Conservation (phyloP, 2,888 invertebrate species). For the Sycophila texana region DNA sequence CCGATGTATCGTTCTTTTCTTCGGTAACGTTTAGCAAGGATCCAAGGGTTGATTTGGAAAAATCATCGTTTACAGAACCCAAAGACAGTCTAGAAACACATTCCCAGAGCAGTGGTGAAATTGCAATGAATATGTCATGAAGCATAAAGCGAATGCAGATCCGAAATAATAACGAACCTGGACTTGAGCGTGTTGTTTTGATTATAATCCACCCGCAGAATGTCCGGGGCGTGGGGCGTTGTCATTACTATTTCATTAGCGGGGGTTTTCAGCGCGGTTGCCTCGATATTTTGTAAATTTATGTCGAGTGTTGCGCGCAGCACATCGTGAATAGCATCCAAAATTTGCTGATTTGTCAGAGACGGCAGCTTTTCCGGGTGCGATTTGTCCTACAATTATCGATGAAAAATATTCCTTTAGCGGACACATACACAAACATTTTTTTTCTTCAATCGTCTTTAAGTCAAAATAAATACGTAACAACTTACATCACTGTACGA, state of each 20-base stretch:
- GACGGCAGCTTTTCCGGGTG: neutral
- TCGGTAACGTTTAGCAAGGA: too few species aligned
- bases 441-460: neutral
- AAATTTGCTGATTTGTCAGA: slow-evolving; percentile 44
- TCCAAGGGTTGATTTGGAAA: too few species aligned
- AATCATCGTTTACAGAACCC: too few species aligned
- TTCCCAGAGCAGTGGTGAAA: too few species aligned
- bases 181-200: slow-evolving; percentile 8
- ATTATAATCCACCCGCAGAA: slow-evolving; percentile 53
- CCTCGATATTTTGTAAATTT: slow-evolving; percentile 44
- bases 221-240: slow-evolving; percentile 57
- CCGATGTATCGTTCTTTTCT: too few species aligned
- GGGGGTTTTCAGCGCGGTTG: slow-evolving; percentile 54
- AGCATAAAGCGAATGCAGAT: too few species aligned
- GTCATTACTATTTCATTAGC: slow-evolving; percentile 52
- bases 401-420: neutral
- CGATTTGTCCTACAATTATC: slow-evolving; percentile 21
- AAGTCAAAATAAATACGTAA: neutral
- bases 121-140: too few species aligned
- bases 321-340: slow-evolving; percentile 27
- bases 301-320: slow-evolving; percentile 45
- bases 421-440: neutral
- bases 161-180: slow-evolving; percentile 2
- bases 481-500: slow-evolving; percentile 47
- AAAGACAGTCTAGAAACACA: too few species aligned